Conservation (phyloP, 2,113 vertebrate genomes). For the Eidolon helvum region DNA sequence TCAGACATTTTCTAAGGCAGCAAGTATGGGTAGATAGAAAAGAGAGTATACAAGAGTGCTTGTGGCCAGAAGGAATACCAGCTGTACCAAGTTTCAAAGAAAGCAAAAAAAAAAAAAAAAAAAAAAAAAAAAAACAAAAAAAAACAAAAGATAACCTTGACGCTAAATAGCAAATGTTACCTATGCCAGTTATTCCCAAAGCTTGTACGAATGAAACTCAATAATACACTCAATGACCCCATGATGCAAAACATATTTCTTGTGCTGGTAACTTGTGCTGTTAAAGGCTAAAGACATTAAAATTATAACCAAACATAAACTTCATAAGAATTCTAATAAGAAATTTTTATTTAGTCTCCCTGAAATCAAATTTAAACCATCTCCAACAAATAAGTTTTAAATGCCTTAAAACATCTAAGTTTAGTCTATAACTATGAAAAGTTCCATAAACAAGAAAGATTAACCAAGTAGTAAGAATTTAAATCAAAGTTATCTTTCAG, state of each 20-base stretch:
- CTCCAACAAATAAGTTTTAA: background rate
- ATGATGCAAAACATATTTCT: background rate
- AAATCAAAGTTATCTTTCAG: constrained; percentile 29
- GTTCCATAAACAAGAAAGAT: background rate
- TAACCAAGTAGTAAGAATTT: background rate
- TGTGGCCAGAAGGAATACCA: constrained; percentile 58
- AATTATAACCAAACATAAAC: background rate
- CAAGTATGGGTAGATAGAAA: constrained; percentile 36
- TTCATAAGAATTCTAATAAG: background rate
- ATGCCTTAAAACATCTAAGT: background rate
- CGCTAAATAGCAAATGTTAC: constrained; percentile 46
- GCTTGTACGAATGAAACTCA: constrained; percentile 45
- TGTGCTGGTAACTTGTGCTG: background rate
- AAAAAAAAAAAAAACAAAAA: background rate
- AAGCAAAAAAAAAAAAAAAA: background rate
- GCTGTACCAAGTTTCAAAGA: constrained; percentile 22
- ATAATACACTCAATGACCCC: background rate
- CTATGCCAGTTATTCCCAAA: constrained; percentile 37
- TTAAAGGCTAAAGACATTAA: constrained; percentile 30
- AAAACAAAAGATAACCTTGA: background rate
- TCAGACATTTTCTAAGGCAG: constrained; percentile 66
- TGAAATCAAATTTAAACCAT: background rate
- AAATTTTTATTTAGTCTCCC: background rate
- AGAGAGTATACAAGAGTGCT: constrained; percentile 10
- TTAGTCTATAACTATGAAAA: background rate